Evolutionary conservation across 2,797 vertebrate genomes (phyloP).

Genomic region (Muscicapa striata): DNA sequence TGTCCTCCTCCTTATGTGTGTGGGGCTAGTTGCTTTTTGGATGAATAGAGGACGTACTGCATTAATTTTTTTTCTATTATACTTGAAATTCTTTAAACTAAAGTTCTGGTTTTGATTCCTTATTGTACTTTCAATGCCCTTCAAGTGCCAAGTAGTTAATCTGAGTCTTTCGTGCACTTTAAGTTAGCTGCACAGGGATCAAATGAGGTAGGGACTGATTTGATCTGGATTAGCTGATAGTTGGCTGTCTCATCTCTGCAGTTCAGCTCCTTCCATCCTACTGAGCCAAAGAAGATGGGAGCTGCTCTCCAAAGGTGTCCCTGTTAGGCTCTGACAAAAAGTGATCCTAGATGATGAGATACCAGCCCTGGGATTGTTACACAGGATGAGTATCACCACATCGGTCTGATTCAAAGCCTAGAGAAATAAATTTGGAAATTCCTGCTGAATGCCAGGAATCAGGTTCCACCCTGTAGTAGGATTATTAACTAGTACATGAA

Average conservation of each 20-base stretch:
- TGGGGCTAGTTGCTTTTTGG: background rate
- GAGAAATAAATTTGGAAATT: conserved; percentile 42
- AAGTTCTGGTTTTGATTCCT: background rate
- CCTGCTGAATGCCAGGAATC: background rate
- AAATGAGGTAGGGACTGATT: background rate
- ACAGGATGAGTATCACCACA: background rate
- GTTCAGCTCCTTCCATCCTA: background rate
- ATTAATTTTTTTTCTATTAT: background rate
- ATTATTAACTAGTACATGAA: conserved; percentile 19
- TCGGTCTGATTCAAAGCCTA: background rate
- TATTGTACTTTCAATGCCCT: background rate
- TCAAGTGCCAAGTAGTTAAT: background rate
- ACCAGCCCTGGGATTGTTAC: background rate
- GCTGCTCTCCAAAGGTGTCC: background rate
- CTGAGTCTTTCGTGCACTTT: background rate
- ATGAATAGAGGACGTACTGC: background rate
- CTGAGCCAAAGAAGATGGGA: background rate
- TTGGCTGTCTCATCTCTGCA: background rate
- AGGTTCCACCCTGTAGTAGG: background rate
- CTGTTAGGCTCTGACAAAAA: background rate
- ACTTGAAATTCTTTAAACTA: background rate
- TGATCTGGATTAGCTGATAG: background rate
- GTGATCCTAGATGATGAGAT: background rate
- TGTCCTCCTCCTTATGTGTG: background rate
- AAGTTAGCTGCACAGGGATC: background rate